Base-by-base conservation (phyloP, 2,888 invertebrate genomes). In the Syrista parreyssii region DNA sequence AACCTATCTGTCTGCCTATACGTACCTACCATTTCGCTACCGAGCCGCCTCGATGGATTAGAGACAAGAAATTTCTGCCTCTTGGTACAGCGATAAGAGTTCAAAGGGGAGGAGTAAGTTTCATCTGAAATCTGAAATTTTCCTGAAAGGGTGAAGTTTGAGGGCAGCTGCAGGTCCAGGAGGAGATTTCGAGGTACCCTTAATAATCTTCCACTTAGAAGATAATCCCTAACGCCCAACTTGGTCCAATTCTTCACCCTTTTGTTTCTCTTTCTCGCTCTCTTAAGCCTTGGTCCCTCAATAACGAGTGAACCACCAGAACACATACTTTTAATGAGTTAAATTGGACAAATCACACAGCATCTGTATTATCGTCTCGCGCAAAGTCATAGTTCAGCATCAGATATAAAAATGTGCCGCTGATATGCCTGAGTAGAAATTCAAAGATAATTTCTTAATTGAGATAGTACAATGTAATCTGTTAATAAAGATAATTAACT, bases 121-220 rank as follows among this genome's bases (percentile, higher is more conserved):
- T 71, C 31, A 23, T 31, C 32, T 71, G 71, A 71, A 31, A 71
- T 71, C 71, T 71, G 9, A 15, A 71, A 71, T 71, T 71, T 30
- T 4, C 12, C 31, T 71, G 31, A 15, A 71, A 23, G 71, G 31
- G 12, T 32, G 31, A 15, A 31, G 9, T 12, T 71, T 33, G 71
- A 71, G 71, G 71, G 31, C 23, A 9, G 31, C 1, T 31, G 31
- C 3, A 32, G 71, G 71, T 32, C 71, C 12, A 71, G 31, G 31
- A 33, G 31, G 12, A 33, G n/a, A 11, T 71, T 31, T 23, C 31
- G 31, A 71, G 71, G 31, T 33, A 71, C 31, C 71, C 55, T 3
- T 71, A 71, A 71, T 71, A 71, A 71, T 6, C 71, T 31, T 71
- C 71, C 71, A 71, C 71, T 71, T 71, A 71, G 31, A 11, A 71